Conservation (phyloP, 2,888 invertebrate genomes). For the Caprella mutica region DNA sequence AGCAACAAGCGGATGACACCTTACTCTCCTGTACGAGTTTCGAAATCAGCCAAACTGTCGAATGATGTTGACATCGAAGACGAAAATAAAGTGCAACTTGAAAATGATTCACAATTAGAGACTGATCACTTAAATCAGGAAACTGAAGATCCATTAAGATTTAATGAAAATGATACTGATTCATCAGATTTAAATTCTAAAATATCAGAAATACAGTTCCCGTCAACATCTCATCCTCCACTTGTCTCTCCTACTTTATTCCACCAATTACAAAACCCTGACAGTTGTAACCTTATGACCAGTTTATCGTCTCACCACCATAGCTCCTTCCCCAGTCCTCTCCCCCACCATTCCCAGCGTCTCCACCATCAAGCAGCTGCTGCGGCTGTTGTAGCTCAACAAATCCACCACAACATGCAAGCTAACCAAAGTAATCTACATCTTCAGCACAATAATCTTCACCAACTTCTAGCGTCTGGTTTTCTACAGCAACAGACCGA, state of each 20-base stretch:
- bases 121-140: too few relatives aligned
- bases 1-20: constrained; percentile 3
- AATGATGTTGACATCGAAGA: too few relatives aligned
- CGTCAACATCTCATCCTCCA: too few relatives aligned
- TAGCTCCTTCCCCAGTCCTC: background rate
- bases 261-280: background rate
- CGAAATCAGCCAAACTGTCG: background rate
- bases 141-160: too few relatives aligned
- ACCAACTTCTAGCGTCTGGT: constrained; percentile 26
- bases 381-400: background rate
- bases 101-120: too few relatives aligned
- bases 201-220: too few relatives aligned
- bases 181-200: too few relatives aligned
- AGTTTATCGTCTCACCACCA: background rate
- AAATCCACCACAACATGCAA: background rate
- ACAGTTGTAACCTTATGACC: background rate
- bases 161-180: too few relatives aligned
- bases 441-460: constrained; percentile 19
- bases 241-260: background rate
- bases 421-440: too few relatives aligned
- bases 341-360: constrained; percentile 1
- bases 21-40: background rate
- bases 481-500: constrained; percentile 13
- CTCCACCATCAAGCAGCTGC: constrained; percentile 6
- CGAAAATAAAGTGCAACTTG: too few relatives aligned